Evolutionary conservation across 2,797 vertebrate species (phyloP).

Genomic region (Anabas testudineus): DNA sequence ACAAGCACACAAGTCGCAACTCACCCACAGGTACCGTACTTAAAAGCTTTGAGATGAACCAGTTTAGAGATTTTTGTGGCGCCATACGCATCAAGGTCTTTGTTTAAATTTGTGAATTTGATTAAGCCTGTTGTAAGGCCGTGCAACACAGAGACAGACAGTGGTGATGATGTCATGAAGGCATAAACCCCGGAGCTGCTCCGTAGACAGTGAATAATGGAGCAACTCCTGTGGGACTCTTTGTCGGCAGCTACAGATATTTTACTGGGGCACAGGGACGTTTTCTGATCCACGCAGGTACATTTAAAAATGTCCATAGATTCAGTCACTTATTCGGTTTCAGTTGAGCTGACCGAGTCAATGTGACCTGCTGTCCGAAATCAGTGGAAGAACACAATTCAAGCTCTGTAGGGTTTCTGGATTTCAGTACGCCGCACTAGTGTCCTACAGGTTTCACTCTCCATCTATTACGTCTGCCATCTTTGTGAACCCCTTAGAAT

Average conservation of each 20-base stretch:
- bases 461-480: background rate
- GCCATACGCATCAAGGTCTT: background rate
- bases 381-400: background rate
- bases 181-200: conserved; percentile 44
- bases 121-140: background rate
- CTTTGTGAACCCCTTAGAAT: background rate
- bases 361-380: conserved; percentile 4
- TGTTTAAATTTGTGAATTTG: background rate
- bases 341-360: conserved; percentile 3
- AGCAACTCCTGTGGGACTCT: conserved; percentile 52
- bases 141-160: conserved; percentile 18
- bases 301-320: conserved; percentile 11
- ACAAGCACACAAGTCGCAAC: background rate
- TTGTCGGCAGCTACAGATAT: conserved; percentile 44
- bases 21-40: background rate
- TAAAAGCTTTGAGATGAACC: conserved; percentile 1
- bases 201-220: conserved; percentile 63
- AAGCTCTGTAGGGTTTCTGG: background rate
- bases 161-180: conserved; percentile 42
- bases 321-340: conserved; percentile 6
- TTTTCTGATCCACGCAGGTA: conserved; percentile 33
- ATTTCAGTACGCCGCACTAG: background rate
- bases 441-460: background rate
- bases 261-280: conserved; percentile 36
- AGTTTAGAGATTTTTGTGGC: background rate